These are phyloP conservation scores for Tanytarsus gracilentus DNA, from an alignment of 2,888 invertebrate species.

Conservation along the genomic window DNA sequence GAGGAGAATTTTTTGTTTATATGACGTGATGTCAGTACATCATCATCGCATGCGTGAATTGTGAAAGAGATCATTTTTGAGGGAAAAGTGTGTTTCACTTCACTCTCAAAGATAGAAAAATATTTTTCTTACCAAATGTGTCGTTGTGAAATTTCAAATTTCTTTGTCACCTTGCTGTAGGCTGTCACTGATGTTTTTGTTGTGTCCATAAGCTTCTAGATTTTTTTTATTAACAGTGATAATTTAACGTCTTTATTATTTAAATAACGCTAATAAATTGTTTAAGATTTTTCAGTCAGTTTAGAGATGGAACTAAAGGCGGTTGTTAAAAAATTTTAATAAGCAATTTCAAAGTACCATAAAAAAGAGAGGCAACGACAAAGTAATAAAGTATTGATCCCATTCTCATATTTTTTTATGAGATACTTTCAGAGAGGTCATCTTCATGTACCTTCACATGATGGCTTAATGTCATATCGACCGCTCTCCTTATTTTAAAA, in stretches of 20 bases:
- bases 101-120: too few species aligned
- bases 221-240: too few species aligned
- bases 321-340: not conserved
- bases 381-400: conserved; percentile 15
- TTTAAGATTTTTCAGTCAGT: too few species aligned
- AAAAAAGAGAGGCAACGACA: conserved; percentile 6
- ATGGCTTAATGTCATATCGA: conserved; percentile 9
- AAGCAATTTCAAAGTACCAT: conserved; percentile 4
- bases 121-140: too few species aligned
- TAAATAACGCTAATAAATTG: too few species aligned
- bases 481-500: not conserved
- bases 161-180: too few species aligned
- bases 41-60: not conserved
- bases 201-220: too few species aligned
- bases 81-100: too few species aligned
- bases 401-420: not conserved
- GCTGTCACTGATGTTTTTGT: too few species aligned
- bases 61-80: not conserved
- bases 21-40: not conserved
- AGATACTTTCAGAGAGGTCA: conserved; percentile 8
- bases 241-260: too few species aligned
- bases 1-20: not conserved
- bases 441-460: conserved; percentile 2
- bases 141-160: too few species aligned
- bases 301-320: too few species aligned